Percentiles rank a stretch among this genome's conserved stretches.
phyloP scores from a whole-genome alignment of 2,797 vertebrate species.

The Synaphobranchus kaupii region DNA sequence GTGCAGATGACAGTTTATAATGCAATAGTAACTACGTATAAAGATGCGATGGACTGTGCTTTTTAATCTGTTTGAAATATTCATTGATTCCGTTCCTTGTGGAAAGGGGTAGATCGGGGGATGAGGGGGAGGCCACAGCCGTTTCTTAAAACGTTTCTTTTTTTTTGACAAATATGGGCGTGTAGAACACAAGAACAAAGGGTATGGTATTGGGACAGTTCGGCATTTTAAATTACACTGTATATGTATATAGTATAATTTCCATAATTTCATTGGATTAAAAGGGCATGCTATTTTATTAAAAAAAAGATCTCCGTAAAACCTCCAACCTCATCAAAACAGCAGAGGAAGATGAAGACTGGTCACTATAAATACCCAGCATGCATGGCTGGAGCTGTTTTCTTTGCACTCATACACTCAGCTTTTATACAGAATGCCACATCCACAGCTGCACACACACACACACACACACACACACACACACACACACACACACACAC shows the following conservation, averaged over 20 bases:
- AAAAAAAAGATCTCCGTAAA: not conserved
- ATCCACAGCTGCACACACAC: conserved; percentile 16
- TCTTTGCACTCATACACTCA: not conserved
- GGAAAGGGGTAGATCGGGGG: too few species aligned
- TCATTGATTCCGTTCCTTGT: too few species aligned
- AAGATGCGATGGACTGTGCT: not conserved
- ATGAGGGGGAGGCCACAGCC: not conserved
- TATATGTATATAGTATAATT: not conserved
- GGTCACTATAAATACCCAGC: conserved; percentile 6
- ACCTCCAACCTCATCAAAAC: not conserved
- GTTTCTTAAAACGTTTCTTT: not conserved
- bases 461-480: conserved; percentile 6
- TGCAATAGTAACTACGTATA: not conserved
- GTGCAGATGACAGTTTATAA: not conserved
- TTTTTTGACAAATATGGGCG: not conserved
- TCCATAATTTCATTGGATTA: not conserved
- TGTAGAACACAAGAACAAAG: not conserved
- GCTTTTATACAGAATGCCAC: not conserved
- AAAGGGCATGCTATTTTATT: not conserved
- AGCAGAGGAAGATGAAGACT: not conserved
- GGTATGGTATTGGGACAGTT: not conserved
- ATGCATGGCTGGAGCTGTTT: not conserved
- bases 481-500: conserved; percentile 6
- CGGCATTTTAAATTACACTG: not conserved
- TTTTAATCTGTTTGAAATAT: not conserved